A percentile compares a stretch with the other conserved stretches of the same genome.
phyloP scores from a whole-genome alignment of 1,140 invertebrate species.

The Psilanteris sp. region DNA sequence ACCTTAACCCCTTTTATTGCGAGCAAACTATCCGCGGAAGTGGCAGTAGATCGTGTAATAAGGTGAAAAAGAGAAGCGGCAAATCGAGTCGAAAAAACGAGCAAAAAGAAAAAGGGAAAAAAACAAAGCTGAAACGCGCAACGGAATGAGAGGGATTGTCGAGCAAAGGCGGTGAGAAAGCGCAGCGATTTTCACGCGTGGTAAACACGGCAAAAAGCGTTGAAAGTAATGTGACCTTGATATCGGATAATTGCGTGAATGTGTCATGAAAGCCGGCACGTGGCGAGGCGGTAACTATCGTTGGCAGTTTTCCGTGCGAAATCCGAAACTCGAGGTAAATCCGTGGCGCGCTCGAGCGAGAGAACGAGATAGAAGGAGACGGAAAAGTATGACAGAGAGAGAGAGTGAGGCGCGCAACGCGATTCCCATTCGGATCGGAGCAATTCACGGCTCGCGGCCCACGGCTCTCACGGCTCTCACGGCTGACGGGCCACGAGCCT shows the following conservation, averaged over 20 bases:
- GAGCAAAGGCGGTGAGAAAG: not conserved
- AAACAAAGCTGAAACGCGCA: not conserved
- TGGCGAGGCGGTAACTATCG: constrained; percentile 55
- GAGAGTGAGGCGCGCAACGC: constrained; percentile 3
- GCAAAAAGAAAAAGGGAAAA: not conserved
- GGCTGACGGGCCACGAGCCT: constrained; percentile 42
- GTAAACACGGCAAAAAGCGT: constrained; percentile 27
- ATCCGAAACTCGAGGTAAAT: constrained; percentile 59
- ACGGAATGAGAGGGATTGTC: not conserved
- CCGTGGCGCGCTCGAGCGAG: constrained; percentile 16
- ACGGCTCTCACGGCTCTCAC: constrained; percentile 39
- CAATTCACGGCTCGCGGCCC: constrained; percentile 51
- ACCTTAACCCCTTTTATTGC: no score
- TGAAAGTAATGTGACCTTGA: constrained; percentile 47
- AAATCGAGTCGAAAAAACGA: not conserved
- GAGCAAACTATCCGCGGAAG: no score
- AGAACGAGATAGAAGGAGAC: constrained; percentile 4
- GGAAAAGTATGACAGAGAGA: constrained; percentile 2
- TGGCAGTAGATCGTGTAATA: no score
- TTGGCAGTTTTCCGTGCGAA: constrained; percentile 62
- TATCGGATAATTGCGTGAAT: constrained; percentile 52
- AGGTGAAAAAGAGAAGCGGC: no score
- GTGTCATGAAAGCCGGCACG: constrained; percentile 55
- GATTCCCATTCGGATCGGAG: constrained; percentile 42
- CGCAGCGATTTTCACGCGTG: not conserved